phyloP scores from a whole-genome alignment of 2,797 vertebrate species.

The Danio aesculapii region DNA sequence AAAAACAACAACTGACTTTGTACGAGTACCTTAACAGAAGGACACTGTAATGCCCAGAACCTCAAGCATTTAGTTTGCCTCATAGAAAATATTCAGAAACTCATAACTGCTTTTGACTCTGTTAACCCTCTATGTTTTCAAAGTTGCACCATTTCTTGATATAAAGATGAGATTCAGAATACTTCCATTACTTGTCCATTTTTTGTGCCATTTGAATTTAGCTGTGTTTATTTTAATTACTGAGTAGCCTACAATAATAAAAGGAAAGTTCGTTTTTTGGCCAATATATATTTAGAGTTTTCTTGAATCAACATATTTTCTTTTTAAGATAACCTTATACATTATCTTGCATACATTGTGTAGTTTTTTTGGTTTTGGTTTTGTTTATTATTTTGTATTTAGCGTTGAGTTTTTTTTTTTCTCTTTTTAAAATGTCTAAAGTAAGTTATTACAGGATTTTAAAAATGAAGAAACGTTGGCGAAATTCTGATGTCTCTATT shows the following conservation, averaged over 20 bases:
- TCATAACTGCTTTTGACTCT: conserved; percentile 47
- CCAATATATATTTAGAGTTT: no score
- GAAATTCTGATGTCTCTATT: no score
- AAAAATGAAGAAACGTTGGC: no score
- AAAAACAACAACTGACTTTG: conserved; percentile 3
- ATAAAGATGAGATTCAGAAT: conserved; percentile 57
- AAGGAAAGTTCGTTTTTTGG: neutral
- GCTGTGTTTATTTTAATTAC: neutral
- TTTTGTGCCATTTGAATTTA: neutral
- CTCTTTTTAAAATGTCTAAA: no score
- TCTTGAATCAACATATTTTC: no score
- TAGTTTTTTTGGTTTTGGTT: no score
- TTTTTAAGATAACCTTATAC: no score
- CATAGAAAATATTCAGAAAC: conserved; percentile 15
- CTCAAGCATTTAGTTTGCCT: conserved; percentile 24
- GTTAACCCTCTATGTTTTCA: conserved; percentile 47
- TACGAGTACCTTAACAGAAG: neutral
- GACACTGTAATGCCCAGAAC: neutral
- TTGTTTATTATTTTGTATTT: no score
- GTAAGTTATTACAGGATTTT: no score
- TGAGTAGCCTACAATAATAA: neutral
- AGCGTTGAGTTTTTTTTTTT: no score
- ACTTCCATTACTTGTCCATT: conserved; percentile 38
- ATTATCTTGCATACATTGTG: no score
- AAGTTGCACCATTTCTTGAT: conserved; percentile 56